Conservation (phyloP, 1,140 invertebrate species). For the Dreissena rostriformis region DNA sequence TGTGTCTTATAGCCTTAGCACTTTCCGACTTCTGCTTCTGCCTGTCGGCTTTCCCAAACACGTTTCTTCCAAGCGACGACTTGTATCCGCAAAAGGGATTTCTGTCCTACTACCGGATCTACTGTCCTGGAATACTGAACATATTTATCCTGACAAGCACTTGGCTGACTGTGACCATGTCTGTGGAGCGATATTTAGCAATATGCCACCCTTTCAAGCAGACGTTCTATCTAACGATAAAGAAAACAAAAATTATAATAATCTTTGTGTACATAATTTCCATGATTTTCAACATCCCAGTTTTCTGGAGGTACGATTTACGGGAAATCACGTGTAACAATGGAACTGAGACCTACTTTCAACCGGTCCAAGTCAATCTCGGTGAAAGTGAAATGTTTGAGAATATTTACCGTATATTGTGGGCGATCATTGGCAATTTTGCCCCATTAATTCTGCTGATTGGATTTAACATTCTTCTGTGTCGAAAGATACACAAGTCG, state of each 20-base stretch:
- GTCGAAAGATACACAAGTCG: conserved; percentile 76
- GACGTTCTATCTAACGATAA: conserved; percentile 75
- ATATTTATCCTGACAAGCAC: conserved; percentile 80
- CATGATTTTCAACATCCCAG: conserved; percentile 76
- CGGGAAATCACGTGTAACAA: conserved; percentile 59
- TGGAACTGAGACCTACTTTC: conserved; percentile 45
- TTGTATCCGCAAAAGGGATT: conserved; percentile 66
- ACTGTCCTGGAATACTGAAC: conserved; percentile 76
- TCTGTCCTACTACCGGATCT: conserved; percentile 73
- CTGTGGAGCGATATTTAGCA: conserved; percentile 78
- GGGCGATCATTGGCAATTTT: conserved; percentile 79
- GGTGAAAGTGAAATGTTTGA: conserved; percentile 65
- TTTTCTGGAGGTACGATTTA: conserved; percentile 76
- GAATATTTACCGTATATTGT: conserved; percentile 73
- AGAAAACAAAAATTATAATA: conserved; percentile 75
- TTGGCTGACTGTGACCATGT: conserved; percentile 79
- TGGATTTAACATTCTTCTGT: conserved; percentile 76
- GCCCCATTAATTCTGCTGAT: conserved; percentile 76
- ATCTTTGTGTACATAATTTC: conserved; percentile 75
- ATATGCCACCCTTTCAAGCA: conserved; percentile 78
- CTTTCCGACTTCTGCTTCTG: conserved; percentile 77
- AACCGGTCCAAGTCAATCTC: conserved; percentile 54
- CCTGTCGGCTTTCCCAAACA: conserved; percentile 76
- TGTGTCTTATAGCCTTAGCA: conserved; percentile 75
- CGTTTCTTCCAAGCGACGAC: conserved; percentile 73